phyloP scores from a whole-genome alignment of 1,140 invertebrate species.

The Listronotus oregonensis region DNA sequence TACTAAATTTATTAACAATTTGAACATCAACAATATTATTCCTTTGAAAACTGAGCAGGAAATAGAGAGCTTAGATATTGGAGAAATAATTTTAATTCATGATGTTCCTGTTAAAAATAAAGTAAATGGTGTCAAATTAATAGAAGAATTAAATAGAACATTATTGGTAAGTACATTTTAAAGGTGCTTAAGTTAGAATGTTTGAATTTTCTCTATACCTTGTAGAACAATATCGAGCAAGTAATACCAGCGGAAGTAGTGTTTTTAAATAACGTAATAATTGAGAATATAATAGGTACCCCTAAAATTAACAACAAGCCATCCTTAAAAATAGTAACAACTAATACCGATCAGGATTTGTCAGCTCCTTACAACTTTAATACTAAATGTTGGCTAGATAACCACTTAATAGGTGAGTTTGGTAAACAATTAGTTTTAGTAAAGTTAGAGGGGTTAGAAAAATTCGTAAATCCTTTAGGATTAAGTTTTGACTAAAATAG shows the following conservation, averaged over 20 bases:
- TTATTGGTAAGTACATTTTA: constrained; percentile 42
- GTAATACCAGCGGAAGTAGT: constrained; percentile 43
- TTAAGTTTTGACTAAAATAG: no score
- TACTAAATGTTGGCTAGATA: constrained; percentile 28
- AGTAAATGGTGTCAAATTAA: constrained; percentile 47
- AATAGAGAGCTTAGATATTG: constrained; percentile 38
- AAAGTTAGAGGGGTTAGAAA: no score
- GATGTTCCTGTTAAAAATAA: constrained; percentile 43
- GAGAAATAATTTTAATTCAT: constrained; percentile 25
- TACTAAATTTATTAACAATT: constrained; percentile 45
- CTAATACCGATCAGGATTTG: constrained; percentile 50
- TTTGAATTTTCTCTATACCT: constrained; percentile 17
- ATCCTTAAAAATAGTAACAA: constrained; percentile 47
- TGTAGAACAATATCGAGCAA: constrained; percentile 44
- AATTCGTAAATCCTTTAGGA: no score
- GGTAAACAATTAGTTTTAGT: no score
- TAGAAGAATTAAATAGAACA: constrained; percentile 43
- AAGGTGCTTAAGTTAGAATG: neutral
- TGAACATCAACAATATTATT: constrained; percentile 45
- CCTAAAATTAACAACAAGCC: constrained; percentile 50
- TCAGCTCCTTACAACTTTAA: constrained; percentile 44
- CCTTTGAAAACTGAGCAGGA: constrained; percentile 44
- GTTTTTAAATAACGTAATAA: constrained; percentile 50
- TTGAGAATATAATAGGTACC: constrained; percentile 45
- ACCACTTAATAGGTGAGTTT: constrained; percentile 33